Conservation (phyloP, 2,888 invertebrate species). For the Alsophila aescularia region DNA sequence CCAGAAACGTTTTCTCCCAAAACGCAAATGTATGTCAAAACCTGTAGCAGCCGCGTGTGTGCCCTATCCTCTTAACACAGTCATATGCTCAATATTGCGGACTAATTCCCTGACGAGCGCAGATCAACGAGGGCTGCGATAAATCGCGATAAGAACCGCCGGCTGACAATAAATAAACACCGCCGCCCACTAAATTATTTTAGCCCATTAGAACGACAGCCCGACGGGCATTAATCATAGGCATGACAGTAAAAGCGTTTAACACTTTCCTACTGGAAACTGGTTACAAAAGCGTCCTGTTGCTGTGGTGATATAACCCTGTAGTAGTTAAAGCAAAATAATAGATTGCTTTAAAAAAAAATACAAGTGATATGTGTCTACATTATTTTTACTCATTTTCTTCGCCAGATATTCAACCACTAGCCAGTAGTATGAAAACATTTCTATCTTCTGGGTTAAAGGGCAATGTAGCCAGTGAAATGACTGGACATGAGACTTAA, state of each 20-base stretch:
- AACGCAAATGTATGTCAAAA: too few relatives aligned
- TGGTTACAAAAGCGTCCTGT: conserved; percentile 43
- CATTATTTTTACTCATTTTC: background rate
- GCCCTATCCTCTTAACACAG: background rate
- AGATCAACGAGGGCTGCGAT: conserved; percentile 39
- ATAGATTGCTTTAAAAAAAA: background rate
- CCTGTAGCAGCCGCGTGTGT: too few relatives aligned
- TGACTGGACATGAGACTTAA: too few relatives aligned
- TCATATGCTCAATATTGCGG: conserved; percentile 14
- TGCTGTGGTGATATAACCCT: conserved; percentile 37
- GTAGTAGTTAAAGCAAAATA: background rate
- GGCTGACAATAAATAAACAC: conserved; percentile 72
- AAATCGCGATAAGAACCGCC: conserved; percentile 61
- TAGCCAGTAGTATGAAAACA: too few relatives aligned
- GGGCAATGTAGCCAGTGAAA: too few relatives aligned
- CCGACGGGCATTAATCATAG: conserved; percentile 80
- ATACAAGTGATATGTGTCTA: too few relatives aligned
- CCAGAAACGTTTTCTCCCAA: too few relatives aligned
- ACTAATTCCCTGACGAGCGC: conserved; percentile 24
- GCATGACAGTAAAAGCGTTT: conserved; percentile 78
- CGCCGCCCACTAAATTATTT: conserved; percentile 80
- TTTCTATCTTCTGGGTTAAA: too few relatives aligned
- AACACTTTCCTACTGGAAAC: conserved; percentile 69
- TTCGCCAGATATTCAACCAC: too few relatives aligned
- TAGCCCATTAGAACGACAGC: conserved; percentile 78